These are phyloP conservation scores for Sebastes steindachneri DNA, from an alignment of 2,797 vertebrate species.

Conservation along the genomic window DNA sequence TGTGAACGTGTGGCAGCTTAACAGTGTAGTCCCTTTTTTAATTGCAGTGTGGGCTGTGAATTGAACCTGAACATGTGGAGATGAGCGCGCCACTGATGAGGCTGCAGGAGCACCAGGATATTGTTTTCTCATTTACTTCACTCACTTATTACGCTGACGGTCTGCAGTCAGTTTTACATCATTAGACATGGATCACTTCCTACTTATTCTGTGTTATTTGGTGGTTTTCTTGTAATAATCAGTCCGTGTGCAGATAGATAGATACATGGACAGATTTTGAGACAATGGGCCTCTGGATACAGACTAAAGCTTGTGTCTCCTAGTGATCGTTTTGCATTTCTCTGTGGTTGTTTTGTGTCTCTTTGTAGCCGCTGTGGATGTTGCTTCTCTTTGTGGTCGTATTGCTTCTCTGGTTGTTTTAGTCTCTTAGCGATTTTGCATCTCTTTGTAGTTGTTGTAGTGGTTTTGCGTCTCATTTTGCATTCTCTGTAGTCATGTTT, in stretches of 20 bases:
- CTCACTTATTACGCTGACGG: not conserved
- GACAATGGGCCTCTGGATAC: not conserved
- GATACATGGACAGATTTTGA: not conserved
- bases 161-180: not conserved
- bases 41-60: slow-evolving; percentile 14
- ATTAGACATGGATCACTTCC: not conserved
- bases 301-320: not conserved
- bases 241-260: not conserved
- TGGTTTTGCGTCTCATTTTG: not conserved
- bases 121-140: not conserved
- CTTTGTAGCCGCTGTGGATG: not conserved
- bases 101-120: not conserved
- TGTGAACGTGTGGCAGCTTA: not conserved
- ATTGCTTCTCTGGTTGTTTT: too few relatives aligned
- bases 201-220: not conserved
- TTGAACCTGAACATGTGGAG: slow-evolving; percentile 19
- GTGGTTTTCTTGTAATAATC: not conserved
- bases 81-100: not conserved
- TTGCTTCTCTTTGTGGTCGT: too few relatives aligned
- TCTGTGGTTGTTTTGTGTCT: too few relatives aligned
- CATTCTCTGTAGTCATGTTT: not conserved
- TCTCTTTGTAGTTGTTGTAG: not conserved
- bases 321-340: too few relatives aligned
- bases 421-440: too few relatives aligned
- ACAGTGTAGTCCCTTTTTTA: not conserved